Conservation (phyloP, 2,797 vertebrate genomes). For the Liasis olivaceus region DNA sequence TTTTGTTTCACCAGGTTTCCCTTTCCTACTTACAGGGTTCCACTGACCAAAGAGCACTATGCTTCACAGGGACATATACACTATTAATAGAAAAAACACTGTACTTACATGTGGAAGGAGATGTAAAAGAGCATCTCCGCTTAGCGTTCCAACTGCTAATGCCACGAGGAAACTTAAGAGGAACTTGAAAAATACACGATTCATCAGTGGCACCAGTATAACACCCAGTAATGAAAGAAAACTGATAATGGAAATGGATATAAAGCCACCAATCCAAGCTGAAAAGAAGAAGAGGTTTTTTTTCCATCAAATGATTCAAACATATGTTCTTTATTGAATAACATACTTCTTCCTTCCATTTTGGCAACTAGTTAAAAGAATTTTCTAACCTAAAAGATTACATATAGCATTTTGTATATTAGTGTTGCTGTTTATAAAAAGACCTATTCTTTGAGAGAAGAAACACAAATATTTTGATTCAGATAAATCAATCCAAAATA, state of each 20-base stretch:
- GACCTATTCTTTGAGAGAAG: not conserved
- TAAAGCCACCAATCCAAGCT: conserved; percentile 94
- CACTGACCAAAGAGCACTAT: not conserved
- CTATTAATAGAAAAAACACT: conserved; percentile 33
- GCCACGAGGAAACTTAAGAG: conserved; percentile 97
- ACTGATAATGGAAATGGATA: conserved; percentile 94
- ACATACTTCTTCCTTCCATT: not conserved
- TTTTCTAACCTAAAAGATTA: not conserved
- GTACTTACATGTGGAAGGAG: conserved; percentile 95
- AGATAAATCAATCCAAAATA: not conserved
- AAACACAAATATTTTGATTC: not conserved
- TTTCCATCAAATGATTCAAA: not conserved
- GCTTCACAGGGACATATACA: not conserved
- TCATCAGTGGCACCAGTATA: conserved; percentile 93
- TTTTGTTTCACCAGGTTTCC: not conserved
- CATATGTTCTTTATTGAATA: conserved; percentile 17
- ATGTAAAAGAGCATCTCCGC: conserved; percentile 95
- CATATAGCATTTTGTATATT: not conserved
- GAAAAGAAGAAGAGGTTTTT: conserved; percentile 41
- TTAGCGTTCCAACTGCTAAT: conserved; percentile 93
- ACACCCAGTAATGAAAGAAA: conserved; percentile 90
- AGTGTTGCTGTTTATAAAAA: not conserved
- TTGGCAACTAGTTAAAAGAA: not conserved
- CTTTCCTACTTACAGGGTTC: not conserved
- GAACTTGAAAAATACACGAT: conserved; percentile 95